phyloP scores from a whole-genome alignment of 92 coral and sea anemone species.

The Pocillopora meandrina region DNA sequence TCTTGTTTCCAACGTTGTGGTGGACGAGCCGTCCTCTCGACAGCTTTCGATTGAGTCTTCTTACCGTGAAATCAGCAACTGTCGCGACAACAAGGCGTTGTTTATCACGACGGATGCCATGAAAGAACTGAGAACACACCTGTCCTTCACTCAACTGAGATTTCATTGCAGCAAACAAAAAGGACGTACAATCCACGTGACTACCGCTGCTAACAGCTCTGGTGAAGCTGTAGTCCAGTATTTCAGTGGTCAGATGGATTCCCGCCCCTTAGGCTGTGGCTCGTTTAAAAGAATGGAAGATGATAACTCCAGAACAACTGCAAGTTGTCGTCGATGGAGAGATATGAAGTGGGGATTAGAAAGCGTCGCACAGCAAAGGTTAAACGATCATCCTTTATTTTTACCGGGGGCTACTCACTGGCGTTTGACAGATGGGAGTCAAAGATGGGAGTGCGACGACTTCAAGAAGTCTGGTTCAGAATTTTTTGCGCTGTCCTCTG shows the following conservation, averaged over 20 bases:
- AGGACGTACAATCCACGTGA: conserved; percentile 16
- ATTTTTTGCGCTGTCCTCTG: neutral
- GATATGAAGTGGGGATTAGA: too few relatives aligned
- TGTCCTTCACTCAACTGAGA: conserved; percentile 20
- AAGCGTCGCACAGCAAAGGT: too few relatives aligned
- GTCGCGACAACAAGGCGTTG: neutral
- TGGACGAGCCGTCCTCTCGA: neutral
- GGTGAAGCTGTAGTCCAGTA: conserved; percentile 43
- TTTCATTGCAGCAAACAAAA: conserved; percentile 20
- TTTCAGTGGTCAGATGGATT: conserved; percentile 31
- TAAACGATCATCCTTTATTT: too few relatives aligned
- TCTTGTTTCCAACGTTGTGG: neutral
- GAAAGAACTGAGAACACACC: neutral
- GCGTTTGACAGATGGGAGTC: neutral
- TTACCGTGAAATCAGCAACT: neutral
- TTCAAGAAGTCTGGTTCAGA: neutral
- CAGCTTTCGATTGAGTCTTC: neutral
- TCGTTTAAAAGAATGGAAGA: too few relatives aligned
- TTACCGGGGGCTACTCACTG: neutral
- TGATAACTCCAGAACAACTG: too few relatives aligned
- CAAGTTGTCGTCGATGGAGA: too few relatives aligned
- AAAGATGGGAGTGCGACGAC: conserved; percentile 11
- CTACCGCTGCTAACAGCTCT: conserved; percentile 20
- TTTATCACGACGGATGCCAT: neutral
- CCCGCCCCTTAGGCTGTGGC: too few relatives aligned